phyloP scores from a whole-genome alignment of 2,888 invertebrate genomes.

The Trichogramma dendrolimi region DNA sequence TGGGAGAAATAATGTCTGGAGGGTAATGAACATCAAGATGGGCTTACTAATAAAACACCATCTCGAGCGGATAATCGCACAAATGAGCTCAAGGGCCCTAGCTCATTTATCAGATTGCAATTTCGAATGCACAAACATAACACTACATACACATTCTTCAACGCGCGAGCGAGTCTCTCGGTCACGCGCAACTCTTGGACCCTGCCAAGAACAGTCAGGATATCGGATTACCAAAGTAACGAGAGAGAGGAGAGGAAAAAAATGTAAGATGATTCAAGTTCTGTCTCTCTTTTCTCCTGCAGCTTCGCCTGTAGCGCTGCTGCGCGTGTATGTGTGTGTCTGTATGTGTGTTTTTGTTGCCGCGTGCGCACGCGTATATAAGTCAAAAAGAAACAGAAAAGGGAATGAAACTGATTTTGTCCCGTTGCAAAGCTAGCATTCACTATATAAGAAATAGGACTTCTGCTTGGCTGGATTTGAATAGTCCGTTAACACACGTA shows the following conservation, averaged over 20 bases:
- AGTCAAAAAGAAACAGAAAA: slow-evolving; percentile 6
- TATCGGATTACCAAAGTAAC: slow-evolving; percentile 22
- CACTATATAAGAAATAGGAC: slow-evolving; percentile 39
- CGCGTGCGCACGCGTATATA: neutral
- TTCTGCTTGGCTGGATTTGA: slow-evolving; percentile 45
- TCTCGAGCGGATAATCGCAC: no score
- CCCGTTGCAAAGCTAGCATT: neutral
- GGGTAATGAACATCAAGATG: no score
- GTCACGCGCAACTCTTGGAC: no score
- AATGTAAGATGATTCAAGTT: slow-evolving; percentile 5
- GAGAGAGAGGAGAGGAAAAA: slow-evolving; percentile 13
- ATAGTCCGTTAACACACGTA: slow-evolving; percentile 38
- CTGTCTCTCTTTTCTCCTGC: neutral
- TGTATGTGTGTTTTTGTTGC: no score
- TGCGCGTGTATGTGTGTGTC: no score
- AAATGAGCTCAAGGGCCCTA: no score
- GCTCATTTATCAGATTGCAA: no score
- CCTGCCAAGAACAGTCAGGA: neutral
- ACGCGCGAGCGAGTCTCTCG: neutral
- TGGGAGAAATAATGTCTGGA: no score
- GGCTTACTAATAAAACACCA: no score
- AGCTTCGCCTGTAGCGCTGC: slow-evolving; percentile 7
- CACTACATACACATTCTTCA: no score
- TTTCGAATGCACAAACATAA: no score
- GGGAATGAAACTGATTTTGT: slow-evolving; percentile 26